These are phyloP conservation scores for Lepidurus packardi DNA, from an alignment of 1,140 invertebrate genomes.

Conservation along the genomic window DNA sequence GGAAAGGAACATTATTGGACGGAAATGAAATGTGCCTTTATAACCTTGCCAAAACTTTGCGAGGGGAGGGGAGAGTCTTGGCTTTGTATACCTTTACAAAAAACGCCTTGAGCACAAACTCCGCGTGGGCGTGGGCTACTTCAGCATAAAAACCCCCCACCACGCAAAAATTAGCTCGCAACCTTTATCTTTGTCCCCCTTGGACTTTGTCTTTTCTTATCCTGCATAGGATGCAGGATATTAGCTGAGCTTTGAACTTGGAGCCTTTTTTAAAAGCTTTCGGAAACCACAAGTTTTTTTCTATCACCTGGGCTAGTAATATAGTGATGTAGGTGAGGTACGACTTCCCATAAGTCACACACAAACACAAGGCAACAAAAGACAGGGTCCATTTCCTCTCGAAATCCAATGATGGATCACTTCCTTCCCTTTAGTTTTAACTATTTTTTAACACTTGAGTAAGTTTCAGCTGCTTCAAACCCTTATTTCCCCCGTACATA, in stretches of 20 bases:
- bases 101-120: neutral
- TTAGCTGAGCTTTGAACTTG: neutral
- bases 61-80: neutral
- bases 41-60: constrained; percentile 19
- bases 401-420: neutral
- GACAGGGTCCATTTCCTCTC: constrained; percentile 6
- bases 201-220: neutral
- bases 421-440: neutral
- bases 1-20: constrained; percentile 1
- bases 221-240: neutral
- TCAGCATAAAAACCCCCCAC: neutral
- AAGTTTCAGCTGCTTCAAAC: too few species aligned
- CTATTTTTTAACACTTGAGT: neutral
- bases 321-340: neutral
- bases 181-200: neutral
- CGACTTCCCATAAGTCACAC: neutral
- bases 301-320: neutral
- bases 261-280: neutral
- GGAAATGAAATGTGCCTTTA: neutral
- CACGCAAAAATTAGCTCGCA: neutral
- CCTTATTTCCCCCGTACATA: neutral
- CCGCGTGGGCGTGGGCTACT: neutral
- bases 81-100: neutral
- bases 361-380: neutral
- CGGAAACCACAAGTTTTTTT: neutral